Evolutionary conservation across 1,140 invertebrate genomes (phyloP).

Genomic region (Bradysia coprophila): DNA sequence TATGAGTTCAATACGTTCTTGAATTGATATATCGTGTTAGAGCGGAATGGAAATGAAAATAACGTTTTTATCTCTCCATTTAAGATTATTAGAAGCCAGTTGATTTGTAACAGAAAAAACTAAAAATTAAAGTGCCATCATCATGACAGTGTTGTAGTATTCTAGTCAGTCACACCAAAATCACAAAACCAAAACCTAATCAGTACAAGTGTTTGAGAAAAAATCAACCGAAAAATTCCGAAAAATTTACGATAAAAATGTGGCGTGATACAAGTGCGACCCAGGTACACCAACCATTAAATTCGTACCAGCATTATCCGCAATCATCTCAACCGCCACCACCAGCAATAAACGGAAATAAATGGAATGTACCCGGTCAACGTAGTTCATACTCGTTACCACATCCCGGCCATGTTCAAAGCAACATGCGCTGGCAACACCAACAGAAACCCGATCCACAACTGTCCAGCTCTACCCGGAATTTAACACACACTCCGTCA

Average conservation of each 20-base stretch:
- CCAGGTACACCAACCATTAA: background rate
- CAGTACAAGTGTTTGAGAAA: too few species aligned
- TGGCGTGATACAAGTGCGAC: background rate
- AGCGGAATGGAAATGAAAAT: too few species aligned
- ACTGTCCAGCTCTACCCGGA: background rate
- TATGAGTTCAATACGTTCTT: too few species aligned
- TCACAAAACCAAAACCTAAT: too few species aligned
- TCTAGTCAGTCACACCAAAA: too few species aligned
- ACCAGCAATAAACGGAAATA: background rate
- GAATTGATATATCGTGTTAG: too few species aligned
- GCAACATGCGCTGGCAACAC: slow-evolving; percentile 3
- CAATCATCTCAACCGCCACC: background rate
- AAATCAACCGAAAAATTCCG: too few species aligned
- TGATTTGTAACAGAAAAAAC: too few species aligned
- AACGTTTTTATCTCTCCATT: too few species aligned
- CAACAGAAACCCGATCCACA: background rate
- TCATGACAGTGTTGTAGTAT: too few species aligned
- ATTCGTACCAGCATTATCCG: slow-evolving; percentile 4
- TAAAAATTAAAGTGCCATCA: too few species aligned
- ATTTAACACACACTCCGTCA: background rate
- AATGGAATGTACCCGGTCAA: slow-evolving; percentile 2
- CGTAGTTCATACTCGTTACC: slow-evolving; percentile 4
- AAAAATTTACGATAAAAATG: background rate
- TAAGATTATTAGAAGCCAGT: too few species aligned
- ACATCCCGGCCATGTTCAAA: slow-evolving; percentile 2